Conservation (phyloP, 2,888 invertebrate genomes). For the Chaitophorus viminalis region DNA sequence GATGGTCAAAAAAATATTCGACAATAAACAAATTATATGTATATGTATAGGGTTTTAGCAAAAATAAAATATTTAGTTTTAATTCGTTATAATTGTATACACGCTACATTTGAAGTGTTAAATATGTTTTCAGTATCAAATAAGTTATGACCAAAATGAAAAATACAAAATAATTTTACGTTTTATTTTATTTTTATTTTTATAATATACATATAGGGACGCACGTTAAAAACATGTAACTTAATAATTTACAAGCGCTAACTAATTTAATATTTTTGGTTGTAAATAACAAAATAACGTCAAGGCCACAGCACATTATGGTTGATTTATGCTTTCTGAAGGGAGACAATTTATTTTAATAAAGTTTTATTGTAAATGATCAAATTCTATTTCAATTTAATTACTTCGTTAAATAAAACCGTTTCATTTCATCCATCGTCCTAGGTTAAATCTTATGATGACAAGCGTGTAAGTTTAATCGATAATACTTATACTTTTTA, state of each 20-base stretch:
- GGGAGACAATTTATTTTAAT: background rate
- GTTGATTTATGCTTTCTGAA: slow-evolving; percentile 27
- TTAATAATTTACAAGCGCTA: background rate
- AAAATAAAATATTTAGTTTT: slow-evolving; percentile 46
- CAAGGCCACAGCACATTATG: background rate
- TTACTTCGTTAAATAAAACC: background rate
- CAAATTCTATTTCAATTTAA: background rate
- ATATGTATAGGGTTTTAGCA: background rate
- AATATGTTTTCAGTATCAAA: slow-evolving; percentile 43
- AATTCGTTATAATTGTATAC: slow-evolving; percentile 48
- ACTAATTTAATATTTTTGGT: slow-evolving; percentile 37
- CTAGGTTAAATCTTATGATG: too few relatives aligned
- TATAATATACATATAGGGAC: background rate
- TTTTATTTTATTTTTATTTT: slow-evolving; percentile 45
- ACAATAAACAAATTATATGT: slow-evolving; percentile 12
- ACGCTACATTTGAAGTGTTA: slow-evolving; percentile 52
- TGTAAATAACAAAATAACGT: slow-evolving; percentile 35
- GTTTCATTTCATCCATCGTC: too few relatives aligned
- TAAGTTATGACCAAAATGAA: slow-evolving; percentile 45
- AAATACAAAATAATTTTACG: slow-evolving; percentile 24
- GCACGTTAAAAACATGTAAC: slow-evolving; percentile 26
- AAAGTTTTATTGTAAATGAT: background rate
- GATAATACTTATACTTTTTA: too few relatives aligned
- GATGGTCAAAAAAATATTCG: background rate
- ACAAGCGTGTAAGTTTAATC: too few relatives aligned